Evolutionary conservation across 35 echinoderm and acorn worm genomes (phyloP).

Genomic region (Eucidaris tribuloides): DNA sequence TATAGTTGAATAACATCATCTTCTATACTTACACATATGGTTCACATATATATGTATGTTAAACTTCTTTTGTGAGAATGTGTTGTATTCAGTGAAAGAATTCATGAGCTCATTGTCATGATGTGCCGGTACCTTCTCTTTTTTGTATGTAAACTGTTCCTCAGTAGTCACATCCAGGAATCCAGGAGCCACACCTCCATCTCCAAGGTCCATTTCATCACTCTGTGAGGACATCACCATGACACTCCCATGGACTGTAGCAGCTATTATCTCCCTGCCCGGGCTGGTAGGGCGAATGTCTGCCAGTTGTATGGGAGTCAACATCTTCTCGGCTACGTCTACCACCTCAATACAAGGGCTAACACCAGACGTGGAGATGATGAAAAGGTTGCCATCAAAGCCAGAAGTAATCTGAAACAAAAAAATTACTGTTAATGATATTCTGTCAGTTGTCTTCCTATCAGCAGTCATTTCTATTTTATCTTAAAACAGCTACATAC

Average conservation of each 20-base stretch:
- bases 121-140: not conserved
- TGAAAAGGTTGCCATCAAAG: conserved; percentile 58
- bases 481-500: no score
- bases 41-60: no score
- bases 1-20: no score
- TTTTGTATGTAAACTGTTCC: not conserved
- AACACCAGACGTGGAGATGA: conserved; percentile 40
- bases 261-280: conserved; percentile 51
- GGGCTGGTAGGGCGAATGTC: conserved; percentile 38
- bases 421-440: no score
- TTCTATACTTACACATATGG: no score
- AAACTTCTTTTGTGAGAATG: no score
- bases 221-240: conserved; percentile 1
- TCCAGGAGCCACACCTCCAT: not conserved
- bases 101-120: no score
- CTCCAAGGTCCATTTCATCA: not conserved
- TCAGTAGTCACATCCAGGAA: not conserved
- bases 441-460: no score
- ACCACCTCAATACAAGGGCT: conserved; percentile 51
- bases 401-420: conserved; percentile 31
- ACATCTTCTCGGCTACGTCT: conserved; percentile 32
- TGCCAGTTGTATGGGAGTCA: conserved; percentile 48
- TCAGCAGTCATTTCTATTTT: no score
- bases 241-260: conserved; percentile 58
- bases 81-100: no score